Base-by-base conservation (phyloP, 1,140 invertebrate species). In the Caenorhabditis remanei region DNA sequence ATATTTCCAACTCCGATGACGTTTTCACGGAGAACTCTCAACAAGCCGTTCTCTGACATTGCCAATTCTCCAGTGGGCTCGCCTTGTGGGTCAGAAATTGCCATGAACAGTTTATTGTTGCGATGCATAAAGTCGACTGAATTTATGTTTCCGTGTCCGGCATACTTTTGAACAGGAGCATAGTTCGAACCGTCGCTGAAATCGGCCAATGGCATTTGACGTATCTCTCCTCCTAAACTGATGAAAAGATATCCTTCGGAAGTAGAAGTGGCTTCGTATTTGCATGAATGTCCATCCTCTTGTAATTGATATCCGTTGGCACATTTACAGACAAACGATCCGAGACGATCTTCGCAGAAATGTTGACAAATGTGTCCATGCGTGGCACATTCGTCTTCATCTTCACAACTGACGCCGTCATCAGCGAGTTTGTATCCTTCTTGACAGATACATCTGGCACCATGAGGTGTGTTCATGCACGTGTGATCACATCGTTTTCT, bases 311-410 rank as follows among this genome's bases (percentile, higher is more conserved):
- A 88, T 55, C 84, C 84, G 5, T 61, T 32, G 11, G 84, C 83
- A 48, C 87, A 88, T n/a, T 75, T 43, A 55, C 87, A 88, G 11
- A n/a, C 86, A 19, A 43, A 87, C 40, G 50, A 55, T 19, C 63
- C 75, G 13, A 46, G n/a, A 24, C 55, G 40, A 71, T 87, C 63
- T 46, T 83, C 79, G 21, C 86, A 87, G 82, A 63, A 83, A 14
- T 87, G 86, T n/a, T 79, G 75, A 48, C 86, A 87, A 8, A 56
- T 24, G n/a, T 84, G 75, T 11, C 82, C 85, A 21, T 85, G 58
- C 16, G 67, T 63, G 21, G 40, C 55, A 48, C 87, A 87, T 16
- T 87, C 82, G 55, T 87, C 83, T n/a, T 87, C 61, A 46, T 84
- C 82, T n/a, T 67, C 58, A 40, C 87, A 87, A 5, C 83, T 84